phyloP scores from a whole-genome alignment of 2,113 vertebrate genomes.

The Xerus inauris region DNA sequence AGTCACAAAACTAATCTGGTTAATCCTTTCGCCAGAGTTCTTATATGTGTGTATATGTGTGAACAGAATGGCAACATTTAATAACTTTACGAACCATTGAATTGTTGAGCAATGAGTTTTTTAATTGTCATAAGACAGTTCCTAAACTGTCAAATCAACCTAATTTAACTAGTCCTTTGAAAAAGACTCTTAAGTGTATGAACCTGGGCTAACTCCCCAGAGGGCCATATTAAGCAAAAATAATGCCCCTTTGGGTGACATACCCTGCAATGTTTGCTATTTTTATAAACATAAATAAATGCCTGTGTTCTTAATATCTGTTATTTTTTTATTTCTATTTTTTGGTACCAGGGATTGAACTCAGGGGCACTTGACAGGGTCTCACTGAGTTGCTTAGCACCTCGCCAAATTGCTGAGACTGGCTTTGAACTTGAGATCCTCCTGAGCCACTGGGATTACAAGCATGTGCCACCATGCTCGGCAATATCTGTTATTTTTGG shows the following conservation, averaged over 20 bases:
- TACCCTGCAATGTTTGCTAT: neutral
- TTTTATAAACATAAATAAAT: neutral
- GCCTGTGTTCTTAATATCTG: conserved; percentile 14
- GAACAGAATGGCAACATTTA: conserved; percentile 19
- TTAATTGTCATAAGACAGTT: conserved; percentile 32
- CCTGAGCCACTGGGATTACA: no score
- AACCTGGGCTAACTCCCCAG: conserved; percentile 13
- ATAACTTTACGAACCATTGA: conserved; percentile 54
- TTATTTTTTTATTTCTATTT: conserved; percentile 6
- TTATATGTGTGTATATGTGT: neutral
- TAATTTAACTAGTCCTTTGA: neutral
- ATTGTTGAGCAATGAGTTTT: conserved; percentile 5
- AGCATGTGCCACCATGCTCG: no score
- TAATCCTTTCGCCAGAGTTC: conserved; percentile 64
- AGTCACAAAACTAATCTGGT: neutral
- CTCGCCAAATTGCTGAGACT: no score
- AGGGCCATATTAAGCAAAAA: neutral
- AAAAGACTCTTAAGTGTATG: neutral
- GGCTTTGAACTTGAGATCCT: no score
- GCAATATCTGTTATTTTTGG: neutral
- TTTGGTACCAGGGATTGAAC: no score
- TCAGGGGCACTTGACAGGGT: no score
- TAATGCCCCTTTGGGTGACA: neutral
- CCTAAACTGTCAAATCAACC: neutral
- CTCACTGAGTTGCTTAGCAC: no score